Evolutionary conservation across 2,797 vertebrate genomes (phyloP), one percentile per base, ranked within the genome.

Genomic region (Simalia tracyae): DNA sequence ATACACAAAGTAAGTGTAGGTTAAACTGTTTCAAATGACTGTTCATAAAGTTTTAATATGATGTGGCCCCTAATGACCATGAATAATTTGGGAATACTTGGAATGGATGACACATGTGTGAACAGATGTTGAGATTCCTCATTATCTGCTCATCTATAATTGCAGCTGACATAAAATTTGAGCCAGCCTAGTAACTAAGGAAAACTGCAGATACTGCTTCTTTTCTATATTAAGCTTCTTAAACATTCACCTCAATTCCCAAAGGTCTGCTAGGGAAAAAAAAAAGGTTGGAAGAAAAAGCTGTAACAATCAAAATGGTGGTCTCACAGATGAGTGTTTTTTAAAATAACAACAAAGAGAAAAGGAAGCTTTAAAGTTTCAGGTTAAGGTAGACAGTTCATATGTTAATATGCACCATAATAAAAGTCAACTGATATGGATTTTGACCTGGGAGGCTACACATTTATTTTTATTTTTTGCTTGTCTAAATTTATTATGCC

Each of bases 91-190:
- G 89, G 91, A 89, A 85, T 64, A 90, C 6, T 90, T 84, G 17
- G 76, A 85, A 14, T 93, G 57, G 94, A 90, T 50, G 94, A 88
- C 31, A 94, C 89, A 94, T 91, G 36, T 84, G 15, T 6, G 94
- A 86, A 89, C 94, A 96, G 93, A 94, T 96, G 93, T 90, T 95
- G 88, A 63, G 14, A 31, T 90, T 95, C 93, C 87, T 96, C 85
- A 94, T 92, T 94, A 93, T 81, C 42, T 94, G 76, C 36, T 95
- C 26, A 87, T 92, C 19, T 91, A 84, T 96, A 94, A 94, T 84
- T 92, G 92, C 95, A 95, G 92, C 54, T 96, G 92, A 96, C 87
- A 86, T 94, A 89, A 90, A 92, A 96, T 93, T 95, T 94, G 89
- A 94, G 91, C 64, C 92, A 91, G 28, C 4, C 56, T 42, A 89